Evolutionary conservation across 2,888 invertebrate genomes (phyloP).

Genomic region (Chelonus formosanus): DNA sequence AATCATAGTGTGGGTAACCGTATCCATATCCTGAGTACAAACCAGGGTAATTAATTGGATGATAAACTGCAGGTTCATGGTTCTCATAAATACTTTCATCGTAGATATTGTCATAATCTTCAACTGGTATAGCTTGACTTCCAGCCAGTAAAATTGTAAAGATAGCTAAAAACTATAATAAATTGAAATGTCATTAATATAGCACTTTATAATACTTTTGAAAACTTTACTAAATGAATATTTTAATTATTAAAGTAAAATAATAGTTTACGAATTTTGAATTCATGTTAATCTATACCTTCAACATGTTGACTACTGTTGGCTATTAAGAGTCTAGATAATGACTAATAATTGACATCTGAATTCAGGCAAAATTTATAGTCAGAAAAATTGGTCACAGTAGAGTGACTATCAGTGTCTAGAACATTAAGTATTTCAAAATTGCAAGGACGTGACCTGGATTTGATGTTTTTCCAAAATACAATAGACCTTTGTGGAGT

Average conservation of each 20-base stretch:
- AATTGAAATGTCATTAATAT: no score
- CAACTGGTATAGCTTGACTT: neutral
- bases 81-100: conserved; percentile 37
- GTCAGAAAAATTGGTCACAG: conserved; percentile 33
- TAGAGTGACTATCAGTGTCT: conserved; percentile 28
- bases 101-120: neutral
- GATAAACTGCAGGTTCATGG: conserved; percentile 39
- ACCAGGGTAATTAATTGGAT: neutral
- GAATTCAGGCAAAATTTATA: conserved; percentile 28
- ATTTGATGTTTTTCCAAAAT: neutral
- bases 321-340: neutral
- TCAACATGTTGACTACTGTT: conserved; percentile 33
- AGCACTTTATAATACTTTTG: no score
- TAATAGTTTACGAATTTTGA: no score
- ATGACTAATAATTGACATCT: conserved; percentile 22
- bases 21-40: conserved; percentile 35
- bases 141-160: no score
- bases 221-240: no score
- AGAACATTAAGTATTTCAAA: conserved; percentile 41
- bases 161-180: no score
- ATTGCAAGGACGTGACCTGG: conserved; percentile 35
- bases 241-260: no score
- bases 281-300: conserved; percentile 23
- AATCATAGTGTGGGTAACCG: conserved; percentile 41
- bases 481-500: no score